Percentiles rank a stretch among this genome's conserved stretches.
These are phyloP conservation scores for Tetragonula clypearis DNA, from an alignment of 1,140 invertebrate genomes.

Conservation along the genomic window DNA sequence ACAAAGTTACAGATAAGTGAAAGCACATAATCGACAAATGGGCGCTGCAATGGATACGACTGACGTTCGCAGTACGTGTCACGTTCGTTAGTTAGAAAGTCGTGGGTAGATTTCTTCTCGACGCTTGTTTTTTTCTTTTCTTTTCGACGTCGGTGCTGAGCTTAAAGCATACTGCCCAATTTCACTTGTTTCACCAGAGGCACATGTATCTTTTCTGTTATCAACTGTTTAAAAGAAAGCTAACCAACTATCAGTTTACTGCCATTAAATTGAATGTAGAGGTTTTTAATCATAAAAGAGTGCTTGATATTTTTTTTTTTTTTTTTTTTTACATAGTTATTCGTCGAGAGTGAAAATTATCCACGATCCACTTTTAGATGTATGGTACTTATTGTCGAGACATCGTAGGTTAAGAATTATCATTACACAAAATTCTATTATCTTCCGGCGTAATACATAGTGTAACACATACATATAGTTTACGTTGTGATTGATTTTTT, in stretches of 20 bases:
- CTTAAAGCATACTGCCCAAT: background rate
- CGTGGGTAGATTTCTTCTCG: slow-evolving; percentile 36
- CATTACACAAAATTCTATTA: slow-evolving; percentile 34
- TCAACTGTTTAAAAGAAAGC: background rate
- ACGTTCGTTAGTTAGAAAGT: slow-evolving; percentile 5
- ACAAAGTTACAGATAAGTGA: slow-evolving; percentile 23
- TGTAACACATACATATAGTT: slow-evolving; percentile 33
- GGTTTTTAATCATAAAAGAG: background rate
- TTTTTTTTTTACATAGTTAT: background rate
- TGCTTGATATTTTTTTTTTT: background rate
- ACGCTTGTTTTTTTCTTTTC: background rate
- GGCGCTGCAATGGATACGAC: slow-evolving; percentile 15
- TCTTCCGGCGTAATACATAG: background rate
- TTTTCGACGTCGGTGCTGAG: too few relatives aligned
- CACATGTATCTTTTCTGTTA: background rate
- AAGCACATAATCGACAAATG: slow-evolving; percentile 34
- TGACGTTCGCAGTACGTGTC: background rate
- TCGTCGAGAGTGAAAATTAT: slow-evolving; percentile 10
- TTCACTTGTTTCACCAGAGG: background rate
- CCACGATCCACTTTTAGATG: background rate
- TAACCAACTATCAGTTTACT: background rate
- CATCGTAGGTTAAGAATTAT: slow-evolving; percentile 27
- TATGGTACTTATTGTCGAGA: background rate
- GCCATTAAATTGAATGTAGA: background rate
- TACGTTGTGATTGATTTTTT: slow-evolving; percentile 54